Conservation (phyloP, 2,113 vertebrate species). For the Glareola pratincola region DNA sequence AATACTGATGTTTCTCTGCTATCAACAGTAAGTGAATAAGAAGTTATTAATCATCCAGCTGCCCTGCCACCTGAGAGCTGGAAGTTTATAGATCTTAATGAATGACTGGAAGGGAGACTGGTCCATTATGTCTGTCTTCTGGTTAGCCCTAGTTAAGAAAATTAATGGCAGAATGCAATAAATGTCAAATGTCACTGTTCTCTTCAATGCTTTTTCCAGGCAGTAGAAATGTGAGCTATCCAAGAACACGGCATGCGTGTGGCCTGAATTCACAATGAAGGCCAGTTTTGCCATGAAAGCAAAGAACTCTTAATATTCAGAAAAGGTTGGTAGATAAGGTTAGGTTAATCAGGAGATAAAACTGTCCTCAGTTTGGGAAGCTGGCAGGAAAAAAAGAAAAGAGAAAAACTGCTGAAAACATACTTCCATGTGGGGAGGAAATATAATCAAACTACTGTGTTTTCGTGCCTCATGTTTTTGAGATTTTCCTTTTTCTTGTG, state of each 20-base stretch:
- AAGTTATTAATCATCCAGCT: slow-evolving; percentile 53
- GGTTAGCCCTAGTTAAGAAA: slow-evolving; percentile 49
- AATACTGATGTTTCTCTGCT: background rate
- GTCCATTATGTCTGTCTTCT: background rate
- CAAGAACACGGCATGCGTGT: background rate
- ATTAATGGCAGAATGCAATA: slow-evolving; percentile 45
- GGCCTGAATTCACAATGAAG: slow-evolving; percentile 19
- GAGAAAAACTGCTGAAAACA: background rate
- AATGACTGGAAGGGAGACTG: slow-evolving; percentile 21
- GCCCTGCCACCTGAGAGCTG: background rate
- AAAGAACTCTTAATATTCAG: background rate
- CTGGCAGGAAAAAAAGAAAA: background rate
- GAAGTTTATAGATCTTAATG: slow-evolving; percentile 41
- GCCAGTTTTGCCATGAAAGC: background rate
- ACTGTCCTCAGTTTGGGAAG: background rate
- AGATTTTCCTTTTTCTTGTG: background rate
- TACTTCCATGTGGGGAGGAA: background rate
- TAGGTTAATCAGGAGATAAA: background rate
- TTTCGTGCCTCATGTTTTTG: background rate
- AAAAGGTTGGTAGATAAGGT: background rate
- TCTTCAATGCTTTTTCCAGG: slow-evolving; percentile 13
- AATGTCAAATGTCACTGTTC: slow-evolving; percentile 45
- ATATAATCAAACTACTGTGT: background rate
- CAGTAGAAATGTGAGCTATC: background rate
- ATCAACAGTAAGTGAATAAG: background rate